phyloP scores from a whole-genome alignment of 2,888 invertebrate genomes.

The Euclidia mi region DNA sequence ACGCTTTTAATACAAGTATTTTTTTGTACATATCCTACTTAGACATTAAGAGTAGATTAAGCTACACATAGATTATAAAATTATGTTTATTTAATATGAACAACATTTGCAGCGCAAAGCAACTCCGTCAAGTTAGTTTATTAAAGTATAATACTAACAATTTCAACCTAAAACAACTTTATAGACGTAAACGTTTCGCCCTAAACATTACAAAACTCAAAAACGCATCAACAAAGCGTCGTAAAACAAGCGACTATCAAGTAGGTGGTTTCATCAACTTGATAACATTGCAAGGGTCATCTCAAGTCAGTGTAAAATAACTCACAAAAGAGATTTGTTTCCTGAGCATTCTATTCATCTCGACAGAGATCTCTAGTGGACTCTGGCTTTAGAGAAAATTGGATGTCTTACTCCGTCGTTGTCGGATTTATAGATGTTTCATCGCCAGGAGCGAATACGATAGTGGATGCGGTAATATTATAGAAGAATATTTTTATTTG shows the following conservation, averaged over 20 bases:
- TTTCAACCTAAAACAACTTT: neutral
- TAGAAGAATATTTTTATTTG: too few relatives aligned
- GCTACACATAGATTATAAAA: too few relatives aligned
- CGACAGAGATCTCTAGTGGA: slow-evolving; percentile 83
- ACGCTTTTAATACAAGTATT: too few relatives aligned
- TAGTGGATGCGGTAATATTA: slow-evolving; percentile 50
- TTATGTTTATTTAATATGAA: too few relatives aligned
- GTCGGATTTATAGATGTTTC: slow-evolving; percentile 82
- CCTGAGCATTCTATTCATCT: slow-evolving; percentile 82
- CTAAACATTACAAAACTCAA: slow-evolving; percentile 4
- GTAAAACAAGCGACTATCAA: slow-evolving; percentile 13
- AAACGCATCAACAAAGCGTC: slow-evolving; percentile 10
- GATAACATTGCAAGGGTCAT: slow-evolving; percentile 71
- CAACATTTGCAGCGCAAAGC: too few relatives aligned
- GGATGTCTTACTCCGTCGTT: slow-evolving; percentile 82
- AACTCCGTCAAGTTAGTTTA: too few relatives aligned
- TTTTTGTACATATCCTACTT: too few relatives aligned
- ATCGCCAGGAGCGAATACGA: slow-evolving; percentile 45
- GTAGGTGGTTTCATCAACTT: slow-evolving; percentile 59
- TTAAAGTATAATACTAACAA: too few relatives aligned
- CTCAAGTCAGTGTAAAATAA: slow-evolving; percentile 70
- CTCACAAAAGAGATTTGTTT: slow-evolving; percentile 82
- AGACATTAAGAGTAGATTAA: too few relatives aligned
- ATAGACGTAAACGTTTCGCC: neutral
- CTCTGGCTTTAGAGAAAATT: slow-evolving; percentile 87